phyloP scores from a whole-genome alignment of 2,797 vertebrate genomes.

The Jordanella pulchra region DNA sequence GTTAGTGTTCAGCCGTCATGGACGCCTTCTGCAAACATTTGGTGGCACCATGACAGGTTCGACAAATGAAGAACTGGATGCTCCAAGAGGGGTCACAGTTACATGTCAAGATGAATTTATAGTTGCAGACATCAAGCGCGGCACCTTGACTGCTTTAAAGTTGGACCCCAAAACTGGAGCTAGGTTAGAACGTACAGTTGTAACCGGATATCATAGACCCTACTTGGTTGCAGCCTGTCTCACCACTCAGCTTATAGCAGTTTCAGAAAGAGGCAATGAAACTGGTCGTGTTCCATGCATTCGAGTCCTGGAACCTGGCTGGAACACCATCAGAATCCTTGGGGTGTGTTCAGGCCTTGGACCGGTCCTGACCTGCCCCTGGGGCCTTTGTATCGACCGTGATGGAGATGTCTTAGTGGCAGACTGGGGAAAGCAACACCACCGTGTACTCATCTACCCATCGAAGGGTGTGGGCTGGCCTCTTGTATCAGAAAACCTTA shows the following conservation, averaged over 20 bases:
- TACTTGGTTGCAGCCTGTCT: conserved; percentile 82
- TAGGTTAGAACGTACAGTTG: conserved; percentile 76
- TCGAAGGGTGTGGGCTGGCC: conserved; percentile 76
- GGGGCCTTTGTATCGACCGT: conserved; percentile 84
- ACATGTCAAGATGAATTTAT: conserved; percentile 80
- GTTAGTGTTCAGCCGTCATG: conserved; percentile 82
- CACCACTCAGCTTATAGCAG: conserved; percentile 78
- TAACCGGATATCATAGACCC: conserved; percentile 82
- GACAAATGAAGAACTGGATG: conserved; percentile 78
- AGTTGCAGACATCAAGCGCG: conserved; percentile 83
- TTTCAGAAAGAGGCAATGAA: conserved; percentile 83
- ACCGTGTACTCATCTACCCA: conserved; percentile 79
- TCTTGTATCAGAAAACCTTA: conserved; percentile 77
- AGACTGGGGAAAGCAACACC: conserved; percentile 82
- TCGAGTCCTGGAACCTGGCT: conserved; percentile 80
- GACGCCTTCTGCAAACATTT: conserved; percentile 82
- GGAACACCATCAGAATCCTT: conserved; percentile 81
- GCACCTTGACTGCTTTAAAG: conserved; percentile 77
- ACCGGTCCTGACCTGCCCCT: conserved; percentile 80
- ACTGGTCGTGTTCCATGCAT: conserved; percentile 82
- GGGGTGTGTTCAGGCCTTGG: conserved; percentile 80
- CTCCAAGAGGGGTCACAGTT: conserved; percentile 82
- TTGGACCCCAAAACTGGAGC: conserved; percentile 79
- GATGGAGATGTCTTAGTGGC: conserved; percentile 83
- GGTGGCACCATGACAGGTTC: conserved; percentile 72